Conservation (phyloP, 2,113 vertebrate species). For the Hyla sarda region DNA sequence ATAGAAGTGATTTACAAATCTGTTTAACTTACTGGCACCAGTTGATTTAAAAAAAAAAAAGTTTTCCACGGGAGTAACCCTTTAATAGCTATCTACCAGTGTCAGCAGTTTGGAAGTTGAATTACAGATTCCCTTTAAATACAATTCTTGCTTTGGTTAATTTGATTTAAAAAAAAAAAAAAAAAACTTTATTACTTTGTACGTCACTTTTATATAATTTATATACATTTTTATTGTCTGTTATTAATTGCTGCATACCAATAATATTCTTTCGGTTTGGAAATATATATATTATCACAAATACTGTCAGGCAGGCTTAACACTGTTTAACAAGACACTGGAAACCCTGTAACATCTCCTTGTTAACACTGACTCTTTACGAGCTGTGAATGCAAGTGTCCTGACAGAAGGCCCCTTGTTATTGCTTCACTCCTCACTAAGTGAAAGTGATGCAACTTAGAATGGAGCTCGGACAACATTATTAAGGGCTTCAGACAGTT, state of each 20-base stretch:
- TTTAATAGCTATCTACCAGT: too few species aligned
- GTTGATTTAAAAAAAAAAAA: too few species aligned
- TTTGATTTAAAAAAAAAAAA: too few species aligned
- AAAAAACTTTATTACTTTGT: too few species aligned
- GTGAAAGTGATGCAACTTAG: slow-evolving; percentile 24
- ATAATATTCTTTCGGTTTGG: neutral
- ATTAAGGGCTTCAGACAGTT: slow-evolving; percentile 61
- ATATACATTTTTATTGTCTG: too few species aligned
- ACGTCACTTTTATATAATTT: too few species aligned
- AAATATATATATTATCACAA: slow-evolving; percentile 28
- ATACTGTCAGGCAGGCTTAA: slow-evolving; percentile 25
- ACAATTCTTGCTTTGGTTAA: too few species aligned
- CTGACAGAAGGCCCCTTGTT: slow-evolving; percentile 59
- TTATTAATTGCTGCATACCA: neutral
- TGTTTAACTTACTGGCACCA: too few species aligned
- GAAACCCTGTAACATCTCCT: slow-evolving; percentile 43
- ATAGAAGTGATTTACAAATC: too few species aligned
- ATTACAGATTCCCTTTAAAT: too few species aligned
- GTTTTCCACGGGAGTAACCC: too few species aligned
- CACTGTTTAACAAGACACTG: slow-evolving; percentile 32
- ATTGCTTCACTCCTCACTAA: slow-evolving; percentile 43
- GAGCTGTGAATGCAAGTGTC: slow-evolving; percentile 59
- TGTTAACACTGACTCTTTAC: slow-evolving; percentile 52
- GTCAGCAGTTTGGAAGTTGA: too few species aligned
- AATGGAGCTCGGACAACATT: slow-evolving; percentile 37